These are phyloP conservation scores for Sarcophaga carnaria DNA, from an alignment of 2,888 invertebrate genomes.

Conservation along the genomic window DNA sequence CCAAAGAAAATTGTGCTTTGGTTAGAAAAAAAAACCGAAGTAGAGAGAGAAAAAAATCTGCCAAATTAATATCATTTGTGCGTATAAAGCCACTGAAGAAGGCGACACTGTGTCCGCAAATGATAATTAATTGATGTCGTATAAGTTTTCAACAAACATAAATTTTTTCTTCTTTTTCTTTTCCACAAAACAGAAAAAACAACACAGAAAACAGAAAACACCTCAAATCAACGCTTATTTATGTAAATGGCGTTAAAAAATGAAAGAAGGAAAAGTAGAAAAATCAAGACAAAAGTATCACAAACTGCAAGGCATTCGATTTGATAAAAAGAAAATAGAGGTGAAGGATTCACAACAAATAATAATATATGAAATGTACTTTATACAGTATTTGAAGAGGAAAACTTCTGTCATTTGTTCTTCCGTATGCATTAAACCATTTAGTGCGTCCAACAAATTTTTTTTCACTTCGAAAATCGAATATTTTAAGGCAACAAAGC, in stretches of 20 bases:
- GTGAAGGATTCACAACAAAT: no score
- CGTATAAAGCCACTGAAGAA: conserved; percentile 67
- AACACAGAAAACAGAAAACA: not conserved
- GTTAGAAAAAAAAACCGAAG: not conserved
- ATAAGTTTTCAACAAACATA: conserved; percentile 67
- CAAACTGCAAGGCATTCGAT: no score
- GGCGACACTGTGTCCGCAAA: conserved; percentile 67
- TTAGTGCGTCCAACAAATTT: no score
- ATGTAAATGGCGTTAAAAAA: no score
- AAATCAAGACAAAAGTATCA: conserved; percentile 5
- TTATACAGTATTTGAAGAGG: no score
- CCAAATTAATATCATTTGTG: conserved; percentile 64
- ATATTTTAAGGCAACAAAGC: no score
- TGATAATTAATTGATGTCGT: conserved; percentile 70
- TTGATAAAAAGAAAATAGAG: no score
- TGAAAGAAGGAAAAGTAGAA: no score
- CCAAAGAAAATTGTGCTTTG: conserved; percentile 37
- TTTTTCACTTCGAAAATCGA: no score
- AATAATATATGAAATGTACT: no score
- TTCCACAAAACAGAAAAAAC: not conserved
- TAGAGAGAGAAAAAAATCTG: conserved; percentile 2
- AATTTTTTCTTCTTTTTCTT: conserved; percentile 50
- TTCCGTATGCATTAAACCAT: no score
- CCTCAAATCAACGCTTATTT: not conserved
- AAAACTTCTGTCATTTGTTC: no score